These are phyloP conservation scores for Leucania comma DNA, from an alignment of 2,888 invertebrate species.

Conservation along the genomic window DNA sequence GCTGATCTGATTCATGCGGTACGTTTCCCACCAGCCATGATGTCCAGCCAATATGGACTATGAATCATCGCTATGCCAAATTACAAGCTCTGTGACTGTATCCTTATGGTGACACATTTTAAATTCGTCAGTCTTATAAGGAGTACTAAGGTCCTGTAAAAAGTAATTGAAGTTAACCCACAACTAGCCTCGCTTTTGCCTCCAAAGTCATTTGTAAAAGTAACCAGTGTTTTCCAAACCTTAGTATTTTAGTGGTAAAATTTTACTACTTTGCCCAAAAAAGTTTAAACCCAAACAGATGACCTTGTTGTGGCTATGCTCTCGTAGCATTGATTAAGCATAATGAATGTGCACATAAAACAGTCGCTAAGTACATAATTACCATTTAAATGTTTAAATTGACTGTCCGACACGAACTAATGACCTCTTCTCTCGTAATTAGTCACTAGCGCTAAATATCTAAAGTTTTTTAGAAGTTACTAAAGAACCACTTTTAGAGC, in stretches of 20 bases:
- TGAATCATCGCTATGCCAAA: slow-evolving; percentile 18
- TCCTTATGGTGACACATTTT: slow-evolving; percentile 34
- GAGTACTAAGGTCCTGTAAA: slow-evolving; percentile 12
- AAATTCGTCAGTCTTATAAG: slow-evolving; percentile 13
- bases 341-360: slow-evolving; percentile 24
- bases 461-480: slow-evolving; percentile 5
- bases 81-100: slow-evolving; percentile 6
- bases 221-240: background rate
- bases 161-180: slow-evolving; percentile 22
- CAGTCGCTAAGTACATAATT: slow-evolving; percentile 50
- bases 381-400: slow-evolving; percentile 44
- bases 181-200: slow-evolving; percentile 9
- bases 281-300: background rate
- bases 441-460: slow-evolving; percentile 29
- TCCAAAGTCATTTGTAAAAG: background rate
- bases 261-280: background rate
- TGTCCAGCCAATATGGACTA: background rate
- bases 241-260: background rate
- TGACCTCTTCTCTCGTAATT: slow-evolving; percentile 43
- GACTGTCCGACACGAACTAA: slow-evolving; percentile 43
- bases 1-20: slow-evolving; percentile 30
- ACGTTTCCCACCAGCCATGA: background rate
- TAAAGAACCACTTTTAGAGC: slow-evolving; percentile 21
- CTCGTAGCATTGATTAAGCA: slow-evolving; percentile 7
- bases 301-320: slow-evolving; percentile 21